Conservation (phyloP, 2,888 invertebrate genomes). For the Carabus problematicus region DNA sequence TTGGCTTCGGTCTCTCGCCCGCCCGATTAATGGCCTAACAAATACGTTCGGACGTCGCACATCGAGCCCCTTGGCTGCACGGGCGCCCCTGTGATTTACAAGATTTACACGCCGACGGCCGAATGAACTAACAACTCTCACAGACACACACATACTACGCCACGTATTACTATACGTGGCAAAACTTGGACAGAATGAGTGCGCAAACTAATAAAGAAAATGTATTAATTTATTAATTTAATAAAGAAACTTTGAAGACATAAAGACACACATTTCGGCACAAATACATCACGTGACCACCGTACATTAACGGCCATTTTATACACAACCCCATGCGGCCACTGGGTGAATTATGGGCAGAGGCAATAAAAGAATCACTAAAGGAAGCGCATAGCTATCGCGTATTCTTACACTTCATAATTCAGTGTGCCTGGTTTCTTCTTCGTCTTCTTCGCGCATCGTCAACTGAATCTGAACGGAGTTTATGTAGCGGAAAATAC, state of each 20-base stretch:
- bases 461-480: slow-evolving; percentile 25
- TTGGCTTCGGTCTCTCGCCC: slow-evolving; percentile 43
- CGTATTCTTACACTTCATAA: slow-evolving; percentile 2
- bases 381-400: no score
- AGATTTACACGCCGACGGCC: slow-evolving; percentile 28
- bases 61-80: slow-evolving; percentile 19
- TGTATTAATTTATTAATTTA: no score
- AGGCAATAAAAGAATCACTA: no score
- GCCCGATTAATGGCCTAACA: slow-evolving; percentile 59
- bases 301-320: no score
- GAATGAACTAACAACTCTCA: slow-evolving; percentile 4
- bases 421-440: neutral
- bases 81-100: slow-evolving; percentile 13
- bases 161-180: no score
- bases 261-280: no score
- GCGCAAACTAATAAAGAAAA: no score
- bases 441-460: slow-evolving; percentile 1
- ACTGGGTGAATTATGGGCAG: no score
- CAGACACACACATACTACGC: neutral
- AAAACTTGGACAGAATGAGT: no score
- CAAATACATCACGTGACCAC: no score
- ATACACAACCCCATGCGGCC: no score
- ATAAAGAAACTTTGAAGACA: no score
- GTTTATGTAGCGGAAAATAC: neutral
- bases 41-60: slow-evolving; percentile 48